These are phyloP conservation scores for Drosophila guanche DNA, from an alignment of 1,140 invertebrate genomes.

Conservation along the genomic window DNA sequence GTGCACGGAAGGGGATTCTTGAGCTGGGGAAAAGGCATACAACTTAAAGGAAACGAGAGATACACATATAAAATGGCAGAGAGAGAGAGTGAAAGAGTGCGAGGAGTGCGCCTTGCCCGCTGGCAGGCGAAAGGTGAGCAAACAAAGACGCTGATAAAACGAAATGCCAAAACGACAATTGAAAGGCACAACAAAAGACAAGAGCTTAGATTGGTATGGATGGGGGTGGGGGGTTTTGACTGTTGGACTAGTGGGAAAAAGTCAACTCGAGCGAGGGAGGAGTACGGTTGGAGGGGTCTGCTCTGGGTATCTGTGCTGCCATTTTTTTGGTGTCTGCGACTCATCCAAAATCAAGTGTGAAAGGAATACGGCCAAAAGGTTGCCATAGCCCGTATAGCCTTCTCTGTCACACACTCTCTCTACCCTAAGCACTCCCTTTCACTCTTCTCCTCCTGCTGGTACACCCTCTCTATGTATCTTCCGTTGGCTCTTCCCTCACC, in stretches of 20 bases:
- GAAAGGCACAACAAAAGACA: conserved; percentile 74
- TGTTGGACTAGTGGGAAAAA: conserved; percentile 59
- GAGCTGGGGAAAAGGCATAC: not conserved
- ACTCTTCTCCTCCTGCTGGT: conserved; percentile 3
- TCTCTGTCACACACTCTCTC: conserved; percentile 3
- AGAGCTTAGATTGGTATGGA: conserved; percentile 6
- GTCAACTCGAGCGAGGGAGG: conserved; percentile 51
- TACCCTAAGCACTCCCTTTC: not conserved
- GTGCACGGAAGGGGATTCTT: conserved; percentile 1
- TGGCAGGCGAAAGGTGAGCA: conserved; percentile 61
- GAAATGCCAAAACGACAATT: conserved; percentile 80
- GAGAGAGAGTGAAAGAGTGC: not conserved
- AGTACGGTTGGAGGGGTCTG: conserved; percentile 25
- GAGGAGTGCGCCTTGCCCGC: conserved; percentile 36
- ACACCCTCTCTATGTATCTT: conserved; percentile 30
- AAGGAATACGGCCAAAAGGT: conserved; percentile 73
- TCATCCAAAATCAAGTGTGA: conserved; percentile 72
- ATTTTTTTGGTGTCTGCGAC: conserved; percentile 65
- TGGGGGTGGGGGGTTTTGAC: not conserved
- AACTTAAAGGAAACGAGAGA: conserved; percentile 2
- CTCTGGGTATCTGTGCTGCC: conserved; percentile 48
- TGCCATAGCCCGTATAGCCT: conserved; percentile 1
- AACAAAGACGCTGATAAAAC: conserved; percentile 79
- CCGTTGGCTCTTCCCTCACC: conserved; percentile 20
- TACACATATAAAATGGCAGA: not conserved